These are phyloP conservation scores for Odontocolon sp. DNA, from an alignment of 2,888 invertebrate species.

Conservation along the genomic window DNA sequence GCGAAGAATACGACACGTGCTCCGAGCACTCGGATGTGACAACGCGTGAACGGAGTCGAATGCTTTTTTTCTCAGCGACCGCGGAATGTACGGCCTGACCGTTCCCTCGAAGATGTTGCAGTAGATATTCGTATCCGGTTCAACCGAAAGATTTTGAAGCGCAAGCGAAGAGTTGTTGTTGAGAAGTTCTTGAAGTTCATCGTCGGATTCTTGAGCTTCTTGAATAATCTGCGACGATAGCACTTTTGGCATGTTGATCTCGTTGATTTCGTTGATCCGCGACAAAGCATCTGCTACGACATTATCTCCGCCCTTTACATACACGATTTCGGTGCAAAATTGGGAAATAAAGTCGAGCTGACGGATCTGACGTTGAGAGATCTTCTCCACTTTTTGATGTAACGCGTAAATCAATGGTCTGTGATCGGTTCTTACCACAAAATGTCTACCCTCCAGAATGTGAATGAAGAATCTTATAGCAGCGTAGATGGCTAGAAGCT, in stretches of 20 bases:
- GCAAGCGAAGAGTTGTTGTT: not conserved
- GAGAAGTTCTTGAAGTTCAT: not conserved
- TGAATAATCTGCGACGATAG: not conserved
- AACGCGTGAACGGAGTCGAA: constrained; percentile 55
- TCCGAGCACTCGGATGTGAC: constrained; percentile 59
- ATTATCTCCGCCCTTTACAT: not conserved
- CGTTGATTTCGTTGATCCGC: not conserved
- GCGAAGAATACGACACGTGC: constrained; percentile 57
- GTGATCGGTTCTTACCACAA: constrained; percentile 49
- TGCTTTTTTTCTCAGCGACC: constrained; percentile 37
- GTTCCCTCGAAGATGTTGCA: constrained; percentile 42
- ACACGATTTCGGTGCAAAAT: not conserved
- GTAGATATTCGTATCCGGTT: constrained; percentile 5
- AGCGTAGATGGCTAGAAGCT: constrained; percentile 44
- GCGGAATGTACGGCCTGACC: constrained; percentile 62
- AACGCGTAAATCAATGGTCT: constrained; percentile 48
- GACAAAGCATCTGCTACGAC: not conserved
- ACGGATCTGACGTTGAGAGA: no score
- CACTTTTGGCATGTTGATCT: not conserved
- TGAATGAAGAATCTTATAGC: constrained; percentile 46
- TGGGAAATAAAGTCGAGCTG: not conserved
- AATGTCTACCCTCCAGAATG: constrained; percentile 37
- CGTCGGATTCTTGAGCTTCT: constrained; percentile 7
- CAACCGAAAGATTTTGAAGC: not conserved
- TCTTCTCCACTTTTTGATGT: constrained; percentile 27